Percentiles rank a stretch among this genome's conserved stretches.
phyloP scores from a whole-genome alignment of 2,113 vertebrate species.

The Chamaetylas fuelleborni region DNA sequence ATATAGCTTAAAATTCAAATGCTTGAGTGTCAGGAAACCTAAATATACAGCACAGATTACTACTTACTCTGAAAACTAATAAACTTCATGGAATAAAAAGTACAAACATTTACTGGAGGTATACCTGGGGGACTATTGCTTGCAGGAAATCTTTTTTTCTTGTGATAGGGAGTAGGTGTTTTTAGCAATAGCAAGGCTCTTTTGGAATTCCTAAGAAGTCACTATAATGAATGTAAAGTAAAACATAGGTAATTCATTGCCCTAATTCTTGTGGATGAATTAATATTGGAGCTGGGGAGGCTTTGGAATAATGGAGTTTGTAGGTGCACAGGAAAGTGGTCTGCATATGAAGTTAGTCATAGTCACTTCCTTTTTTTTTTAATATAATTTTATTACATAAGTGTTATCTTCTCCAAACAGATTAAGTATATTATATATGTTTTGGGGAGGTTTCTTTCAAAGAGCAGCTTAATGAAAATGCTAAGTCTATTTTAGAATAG shows the following conservation, averaged over 20 bases:
- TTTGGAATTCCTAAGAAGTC: neutral
- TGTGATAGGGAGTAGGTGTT: neutral
- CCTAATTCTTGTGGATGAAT: neutral
- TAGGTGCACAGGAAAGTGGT: neutral
- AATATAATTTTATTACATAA: neutral
- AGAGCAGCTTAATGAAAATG: neutral
- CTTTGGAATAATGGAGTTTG: neutral
- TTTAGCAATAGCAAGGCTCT: neutral
- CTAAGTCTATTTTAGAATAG: neutral
- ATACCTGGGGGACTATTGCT: neutral
- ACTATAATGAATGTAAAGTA: neutral
- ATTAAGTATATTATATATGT: neutral
- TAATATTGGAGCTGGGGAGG: neutral
- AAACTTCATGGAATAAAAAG: neutral
- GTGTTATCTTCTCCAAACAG: neutral
- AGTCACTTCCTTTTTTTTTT: neutral
- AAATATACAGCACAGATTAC: neutral
- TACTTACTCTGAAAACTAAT: neutral
- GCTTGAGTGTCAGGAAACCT: neutral
- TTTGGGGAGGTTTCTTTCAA: neutral
- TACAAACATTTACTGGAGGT: neutral
- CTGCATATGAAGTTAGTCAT: neutral
- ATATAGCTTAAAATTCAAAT: neutral
- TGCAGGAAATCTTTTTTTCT: fast-evolving
- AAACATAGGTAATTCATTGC: neutral